Evolutionary conservation across 2,888 invertebrate genomes (phyloP), one percentile per base, ranked within the genome.

Genomic region (Plagodis dolabraria): DNA sequence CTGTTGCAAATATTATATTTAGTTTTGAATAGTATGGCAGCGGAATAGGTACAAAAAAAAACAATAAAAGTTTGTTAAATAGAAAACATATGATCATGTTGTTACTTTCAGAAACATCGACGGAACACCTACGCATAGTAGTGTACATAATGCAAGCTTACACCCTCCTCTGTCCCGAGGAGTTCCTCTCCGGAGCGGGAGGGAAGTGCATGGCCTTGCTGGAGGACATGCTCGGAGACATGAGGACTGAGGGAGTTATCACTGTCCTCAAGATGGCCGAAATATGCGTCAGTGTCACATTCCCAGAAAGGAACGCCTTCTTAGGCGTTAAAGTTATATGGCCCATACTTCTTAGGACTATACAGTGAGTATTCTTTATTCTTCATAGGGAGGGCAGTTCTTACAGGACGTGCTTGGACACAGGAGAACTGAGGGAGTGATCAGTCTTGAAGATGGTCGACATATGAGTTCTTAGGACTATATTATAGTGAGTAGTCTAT

Each of bases 111-210:
- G 98, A 98, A 84, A 94, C 95, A 83, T 96, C 97, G 0, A 95
- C 97, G 0, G 98, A 98, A 78, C 96, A 97, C 83, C 92, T 98
- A 9, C 94, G 96, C 63, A 94, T 95, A 60, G 96, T 97, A 65
- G 93, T 98, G 10, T 95, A 96, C 74, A 96, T 98, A 78, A 96
- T 96, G 80, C 95, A 97, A 83, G 97, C 96, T 0, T 97, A 98
- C 82, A 94, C 97, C 0, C 86, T 98, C 11, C 87, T 98, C 9
- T 96, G 95, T 65, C 97, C 97, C 0, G 95, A 96, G 74, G 94
- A 96, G 69, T 97, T 97, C 78, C 93, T 98, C 60, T 91, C 95
- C 70, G 95, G 94, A 7, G 95, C 96, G 61, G 97, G 97, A 0
- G 92, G 93, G 9, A 93, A 94, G 50, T 94, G 98, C 64, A 94